These are phyloP conservation scores for Drosophila ogumai DNA, from an alignment of 1,140 invertebrate genomes.

Conservation along the genomic window DNA sequence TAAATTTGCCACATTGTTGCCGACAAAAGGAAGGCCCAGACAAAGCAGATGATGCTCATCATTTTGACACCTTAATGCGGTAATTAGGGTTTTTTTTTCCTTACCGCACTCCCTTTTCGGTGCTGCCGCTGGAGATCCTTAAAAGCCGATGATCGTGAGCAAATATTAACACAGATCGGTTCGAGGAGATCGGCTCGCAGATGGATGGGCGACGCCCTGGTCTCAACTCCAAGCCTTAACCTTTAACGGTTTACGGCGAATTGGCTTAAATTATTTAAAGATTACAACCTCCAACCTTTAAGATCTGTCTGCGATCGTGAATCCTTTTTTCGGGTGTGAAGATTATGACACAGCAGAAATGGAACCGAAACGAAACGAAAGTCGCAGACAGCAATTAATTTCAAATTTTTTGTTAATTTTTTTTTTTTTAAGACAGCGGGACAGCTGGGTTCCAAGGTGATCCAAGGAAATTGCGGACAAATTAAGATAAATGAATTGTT, in stretches of 20 bases:
- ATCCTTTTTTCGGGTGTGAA: slow-evolving; percentile 73
- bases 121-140: slow-evolving; percentile 46
- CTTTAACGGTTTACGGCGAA: slow-evolving; percentile 80
- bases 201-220: slow-evolving; percentile 58
- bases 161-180: slow-evolving; percentile 80
- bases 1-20: slow-evolving; percentile 82
- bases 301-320: slow-evolving; percentile 29
- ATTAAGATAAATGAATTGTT: slow-evolving; percentile 83
- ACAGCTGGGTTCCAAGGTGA: slow-evolving; percentile 53
- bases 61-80: slow-evolving; percentile 84
- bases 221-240: slow-evolving; percentile 7
- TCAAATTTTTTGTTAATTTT: slow-evolving; percentile 65
- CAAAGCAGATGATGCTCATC: slow-evolving; percentile 70
- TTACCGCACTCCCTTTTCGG: slow-evolving; percentile 11
- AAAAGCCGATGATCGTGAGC: slow-evolving; percentile 78
- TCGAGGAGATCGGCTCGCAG: slow-evolving; percentile 39
- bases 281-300: slow-evolving; percentile 60
- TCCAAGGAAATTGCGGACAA: slow-evolving; percentile 73
- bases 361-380: slow-evolving; percentile 32
- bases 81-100: slow-evolving; percentile 76
- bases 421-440: slow-evolving; percentile 12
- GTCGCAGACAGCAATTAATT: slow-evolving; percentile 71
- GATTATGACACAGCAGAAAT: slow-evolving; percentile 82
- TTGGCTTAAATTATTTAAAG: slow-evolving; percentile 84
- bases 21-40: slow-evolving; percentile 33